Evolutionary conservation across 2,797 vertebrate genomes (phyloP), one percentile per base, ranked within the genome.

Genomic region (Paguma larvata): DNA sequence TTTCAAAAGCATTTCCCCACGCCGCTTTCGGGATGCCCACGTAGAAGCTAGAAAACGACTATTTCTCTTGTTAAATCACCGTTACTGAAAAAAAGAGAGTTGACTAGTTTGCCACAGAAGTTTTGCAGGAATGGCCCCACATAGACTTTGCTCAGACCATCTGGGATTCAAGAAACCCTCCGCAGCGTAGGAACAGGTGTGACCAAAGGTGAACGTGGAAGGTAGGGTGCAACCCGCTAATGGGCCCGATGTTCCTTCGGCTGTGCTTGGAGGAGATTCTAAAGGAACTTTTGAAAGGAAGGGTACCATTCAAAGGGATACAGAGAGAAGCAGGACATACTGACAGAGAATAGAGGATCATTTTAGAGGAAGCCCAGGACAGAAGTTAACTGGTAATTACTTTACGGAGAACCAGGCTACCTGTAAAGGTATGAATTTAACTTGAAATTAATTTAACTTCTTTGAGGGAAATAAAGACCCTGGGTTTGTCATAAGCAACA

Each of bases 401-500:
- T 59, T 67, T 62, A 19, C 10, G 3, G 56, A 86, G 73, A 78
- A 13, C 1, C 30, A 80, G 70, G 21, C 25, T 79, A 7, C 63
- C 16, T 62, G 6, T 41, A 11, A 95, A 90, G 16, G 3, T 83
- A 48, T 18, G 23, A 72, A 89, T 89, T 95, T 95, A 82, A 59
- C 68, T 30, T 86, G 30, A 77, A 63, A 12, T 59, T 59, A 65
- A 89, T 91, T 95, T 95, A 82, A 59, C 68, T 30, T 83, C 32
- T 85, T 88, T 82, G 27, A 95, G 62, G 34, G 14, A 73, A 53
- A 67, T 79, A 91, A 94, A 9, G 19, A 44, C 23, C 2, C 0
- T 1, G 0, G 89, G 34, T 32, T 56, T 32, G 34, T 53, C 46
- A 19, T 23, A 93, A 65, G 3, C 7, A 34, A 21, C 27, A 92